Evolutionary conservation across 35 echinoderm and acorn worm genomes (phyloP), one percentile per base, ranked within the genome.

Genomic region (Chiridota heheva): DNA sequence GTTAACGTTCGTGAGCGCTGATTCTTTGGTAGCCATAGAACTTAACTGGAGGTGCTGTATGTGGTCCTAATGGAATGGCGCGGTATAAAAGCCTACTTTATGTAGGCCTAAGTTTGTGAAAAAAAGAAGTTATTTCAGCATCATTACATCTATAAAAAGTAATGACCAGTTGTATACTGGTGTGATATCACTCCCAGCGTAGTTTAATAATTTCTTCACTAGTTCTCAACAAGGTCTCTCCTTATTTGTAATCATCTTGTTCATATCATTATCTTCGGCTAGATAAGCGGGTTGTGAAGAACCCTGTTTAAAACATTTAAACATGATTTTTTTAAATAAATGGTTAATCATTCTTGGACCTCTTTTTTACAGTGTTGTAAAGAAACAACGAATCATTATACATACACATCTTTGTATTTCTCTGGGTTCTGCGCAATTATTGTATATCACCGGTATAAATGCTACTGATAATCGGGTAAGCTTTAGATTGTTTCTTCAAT

Each of bases 331-430:
- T 17, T 8, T 6, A 70, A 71, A 4, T 6, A 40, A 25, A 71
- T 20, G 22, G 25, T 4, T 49, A 3, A 17, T 25, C 16, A 7
- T 74, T 53, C 36, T 10, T 12, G 33, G 22, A 51, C 40, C 20
- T 33, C 2, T 36, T 81, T 2, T 44, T 15, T 41, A 20, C 36
- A 90, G 87, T 25, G 43, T 84, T 32, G 42, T 82, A 60, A 75
- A 84, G 40, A 63, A 63, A 30, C 80, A 83, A 40, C 67, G 87
- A 8, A 82, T 59, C 2, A 90, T 90, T 36, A 82, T 90, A 53
- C 87, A 90, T 29, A 47, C 70, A 0, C 82, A 90, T 48, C 30
- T 90, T 24, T 68, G 68, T 17, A 44, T 67, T 18, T 83, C 87
- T 6, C 45, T 90, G 25, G 69, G 51, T 36, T 28, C 69, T n/a